These are phyloP conservation scores for Chydorus sphaericus DNA, from an alignment of 2,888 invertebrate species.

Conservation along the genomic window DNA sequence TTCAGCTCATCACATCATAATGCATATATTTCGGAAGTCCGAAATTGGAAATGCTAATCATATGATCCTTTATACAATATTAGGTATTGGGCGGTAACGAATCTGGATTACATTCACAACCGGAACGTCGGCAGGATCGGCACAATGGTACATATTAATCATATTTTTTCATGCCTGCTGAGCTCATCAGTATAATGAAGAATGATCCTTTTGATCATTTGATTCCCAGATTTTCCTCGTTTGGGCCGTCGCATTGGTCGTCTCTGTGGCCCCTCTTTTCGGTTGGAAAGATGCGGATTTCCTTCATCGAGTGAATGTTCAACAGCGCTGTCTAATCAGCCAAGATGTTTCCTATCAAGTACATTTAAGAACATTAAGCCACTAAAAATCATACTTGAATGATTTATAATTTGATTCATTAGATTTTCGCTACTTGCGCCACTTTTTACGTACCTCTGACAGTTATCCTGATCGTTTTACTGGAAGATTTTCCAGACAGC, in stretches of 20 bases:
- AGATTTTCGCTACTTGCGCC: conserved; percentile 90
- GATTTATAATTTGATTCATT: no score
- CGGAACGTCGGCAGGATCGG: conserved; percentile 74
- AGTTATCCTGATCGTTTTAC: conserved; percentile 85
- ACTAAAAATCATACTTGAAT: no score
- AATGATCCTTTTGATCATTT: not conserved
- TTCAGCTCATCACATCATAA: no score
- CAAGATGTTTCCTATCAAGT: conserved; percentile 46
- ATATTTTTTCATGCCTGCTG: no score
- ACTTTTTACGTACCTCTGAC: conserved; percentile 94
- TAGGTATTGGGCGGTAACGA: conserved; percentile 97
- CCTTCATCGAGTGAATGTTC: conserved; percentile 58
- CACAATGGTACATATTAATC: conserved; percentile 47
- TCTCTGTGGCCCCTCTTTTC: conserved; percentile 90
- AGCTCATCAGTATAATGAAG: no score
- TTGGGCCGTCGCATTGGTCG: conserved; percentile 82
- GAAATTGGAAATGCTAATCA: no score
- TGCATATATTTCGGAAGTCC: no score
- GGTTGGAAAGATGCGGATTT: conserved; percentile 90
- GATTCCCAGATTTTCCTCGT: conserved; percentile 50
- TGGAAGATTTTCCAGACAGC: conserved; percentile 97
- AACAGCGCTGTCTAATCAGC: conserved; percentile 62
- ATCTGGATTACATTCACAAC: conserved; percentile 89
- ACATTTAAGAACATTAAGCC: no score
- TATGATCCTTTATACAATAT: no score